Evolutionary conservation across 2,797 vertebrate species (phyloP).

Genomic region (Triplophysa yarkandensis): DNA sequence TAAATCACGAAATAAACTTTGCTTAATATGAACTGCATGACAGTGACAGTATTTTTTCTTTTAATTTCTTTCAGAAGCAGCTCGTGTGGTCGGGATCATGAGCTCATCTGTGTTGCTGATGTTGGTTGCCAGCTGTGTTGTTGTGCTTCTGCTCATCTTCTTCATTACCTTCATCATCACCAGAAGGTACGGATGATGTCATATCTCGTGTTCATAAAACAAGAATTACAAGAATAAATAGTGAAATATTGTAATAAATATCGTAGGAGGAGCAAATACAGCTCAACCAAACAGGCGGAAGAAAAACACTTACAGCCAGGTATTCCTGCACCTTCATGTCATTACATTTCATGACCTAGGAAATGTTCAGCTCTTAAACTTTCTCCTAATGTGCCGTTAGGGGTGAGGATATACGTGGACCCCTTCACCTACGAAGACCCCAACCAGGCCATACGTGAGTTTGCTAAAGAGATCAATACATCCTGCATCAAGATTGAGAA

Average conservation of each 20-base stretch:
- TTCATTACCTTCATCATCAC: slow-evolving; percentile 95
- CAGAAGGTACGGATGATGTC: slow-evolving; percentile 84
- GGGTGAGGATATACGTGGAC: slow-evolving; percentile 96
- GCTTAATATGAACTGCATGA: neutral
- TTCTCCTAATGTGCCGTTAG: slow-evolving; percentile 63
- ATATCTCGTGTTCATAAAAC: neutral
- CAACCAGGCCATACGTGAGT: slow-evolving; percentile 96
- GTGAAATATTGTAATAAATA: neutral
- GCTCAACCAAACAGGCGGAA: slow-evolving; percentile 97
- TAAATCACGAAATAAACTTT: neutral
- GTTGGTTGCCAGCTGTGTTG: slow-evolving; percentile 87
- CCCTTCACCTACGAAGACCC: slow-evolving; percentile 98
- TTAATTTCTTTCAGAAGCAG: slow-evolving; percentile 79
- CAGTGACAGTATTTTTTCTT: neutral
- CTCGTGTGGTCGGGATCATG: slow-evolving; percentile 93
- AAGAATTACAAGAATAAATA: slow-evolving; percentile 15
- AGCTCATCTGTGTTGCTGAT: slow-evolving; percentile 93
- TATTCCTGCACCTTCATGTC: slow-evolving; percentile 61
- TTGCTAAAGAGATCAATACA: slow-evolving; percentile 97
- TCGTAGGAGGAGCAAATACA: slow-evolving; percentile 94
- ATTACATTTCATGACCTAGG: neutral
- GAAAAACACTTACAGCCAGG: slow-evolving; percentile 97
- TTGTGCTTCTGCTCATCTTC: slow-evolving; percentile 95
- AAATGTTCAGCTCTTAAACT: neutral
- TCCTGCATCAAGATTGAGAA: slow-evolving; percentile 99